Conservation (phyloP, 2,113 vertebrate species). For the Antechinus flavipes region DNA sequence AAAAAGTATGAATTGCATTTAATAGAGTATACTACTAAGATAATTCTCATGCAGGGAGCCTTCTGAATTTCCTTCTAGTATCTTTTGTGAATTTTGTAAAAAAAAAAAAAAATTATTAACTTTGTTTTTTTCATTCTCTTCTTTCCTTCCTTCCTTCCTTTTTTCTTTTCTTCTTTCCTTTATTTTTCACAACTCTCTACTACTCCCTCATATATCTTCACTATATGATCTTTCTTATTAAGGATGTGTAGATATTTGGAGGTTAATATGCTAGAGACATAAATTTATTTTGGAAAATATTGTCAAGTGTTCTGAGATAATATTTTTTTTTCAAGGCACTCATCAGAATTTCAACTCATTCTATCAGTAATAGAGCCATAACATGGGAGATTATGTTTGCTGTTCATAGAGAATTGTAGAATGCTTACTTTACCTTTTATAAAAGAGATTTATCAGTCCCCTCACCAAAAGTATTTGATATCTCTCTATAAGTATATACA, state of each 20-base stretch:
- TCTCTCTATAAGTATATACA: neutral
- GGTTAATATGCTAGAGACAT: slow-evolving; percentile 5
- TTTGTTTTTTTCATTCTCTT: no score
- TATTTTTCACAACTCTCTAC: neutral
- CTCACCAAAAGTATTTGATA: neutral
- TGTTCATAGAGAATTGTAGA: neutral
- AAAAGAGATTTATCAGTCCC: neutral
- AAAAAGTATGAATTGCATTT: neutral
- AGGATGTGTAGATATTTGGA: neutral
- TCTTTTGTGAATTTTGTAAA: neutral
- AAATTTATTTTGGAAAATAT: slow-evolving; percentile 31
- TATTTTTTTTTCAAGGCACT: neutral
- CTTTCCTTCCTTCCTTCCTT: no score
- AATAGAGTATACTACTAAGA: neutral
- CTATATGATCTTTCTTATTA: neutral
- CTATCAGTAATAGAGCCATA: neutral
- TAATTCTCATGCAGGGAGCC: neutral
- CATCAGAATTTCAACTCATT: slow-evolving; percentile 18
- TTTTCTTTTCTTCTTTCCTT: no score
- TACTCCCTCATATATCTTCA: neutral
- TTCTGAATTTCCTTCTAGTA: neutral
- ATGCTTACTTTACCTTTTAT: neutral
- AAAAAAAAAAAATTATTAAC: no score
- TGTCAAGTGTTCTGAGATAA: slow-evolving; percentile 4
- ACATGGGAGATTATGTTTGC: neutral